phyloP scores from a whole-genome alignment of 2,888 invertebrate genomes.

The Helleia helle region DNA sequence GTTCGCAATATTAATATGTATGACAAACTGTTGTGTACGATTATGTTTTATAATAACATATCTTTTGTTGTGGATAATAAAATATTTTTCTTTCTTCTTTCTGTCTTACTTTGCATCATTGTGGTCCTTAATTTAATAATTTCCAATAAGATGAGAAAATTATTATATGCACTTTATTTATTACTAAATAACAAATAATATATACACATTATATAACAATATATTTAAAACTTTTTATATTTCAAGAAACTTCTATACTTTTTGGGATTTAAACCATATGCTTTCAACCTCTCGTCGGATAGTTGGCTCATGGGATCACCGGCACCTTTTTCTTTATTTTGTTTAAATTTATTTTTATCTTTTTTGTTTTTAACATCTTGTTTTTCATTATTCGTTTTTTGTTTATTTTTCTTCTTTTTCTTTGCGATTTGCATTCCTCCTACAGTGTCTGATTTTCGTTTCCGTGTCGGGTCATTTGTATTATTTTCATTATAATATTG shows the following conservation, averaged over 20 bases:
- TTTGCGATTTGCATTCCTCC: conserved; percentile 11
- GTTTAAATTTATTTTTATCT: conserved; percentile 31
- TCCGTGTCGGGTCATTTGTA: conserved; percentile 16
- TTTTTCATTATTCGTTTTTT: conserved; percentile 17
- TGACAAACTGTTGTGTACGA: too few species aligned
- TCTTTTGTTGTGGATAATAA: too few species aligned
- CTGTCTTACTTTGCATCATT: too few species aligned
- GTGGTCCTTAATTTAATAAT: too few species aligned
- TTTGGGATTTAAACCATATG: conserved; percentile 94
- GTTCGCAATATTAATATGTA: too few species aligned
- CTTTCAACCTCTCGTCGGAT: conserved; percentile 87
- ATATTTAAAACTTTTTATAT: conserved; percentile 70
- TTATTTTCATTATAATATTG: conserved; percentile 24
- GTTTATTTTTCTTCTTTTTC: conserved; percentile 31
- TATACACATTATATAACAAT: conserved; percentile 8
- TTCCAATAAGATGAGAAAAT: background rate
- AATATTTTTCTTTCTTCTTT: too few species aligned
- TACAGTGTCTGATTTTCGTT: conserved; percentile 14
- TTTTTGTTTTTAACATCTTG: conserved; percentile 19
- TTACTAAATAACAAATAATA: background rate
- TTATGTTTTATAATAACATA: too few species aligned
- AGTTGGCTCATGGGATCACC: conserved; percentile 54
- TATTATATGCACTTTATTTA: background rate
- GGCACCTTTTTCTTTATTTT: conserved; percentile 26
- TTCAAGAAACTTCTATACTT: conserved; percentile 87